Evolutionary conservation across 2,888 invertebrate species (phyloP).

Genomic region (Pyrrhosoma nymphula): DNA sequence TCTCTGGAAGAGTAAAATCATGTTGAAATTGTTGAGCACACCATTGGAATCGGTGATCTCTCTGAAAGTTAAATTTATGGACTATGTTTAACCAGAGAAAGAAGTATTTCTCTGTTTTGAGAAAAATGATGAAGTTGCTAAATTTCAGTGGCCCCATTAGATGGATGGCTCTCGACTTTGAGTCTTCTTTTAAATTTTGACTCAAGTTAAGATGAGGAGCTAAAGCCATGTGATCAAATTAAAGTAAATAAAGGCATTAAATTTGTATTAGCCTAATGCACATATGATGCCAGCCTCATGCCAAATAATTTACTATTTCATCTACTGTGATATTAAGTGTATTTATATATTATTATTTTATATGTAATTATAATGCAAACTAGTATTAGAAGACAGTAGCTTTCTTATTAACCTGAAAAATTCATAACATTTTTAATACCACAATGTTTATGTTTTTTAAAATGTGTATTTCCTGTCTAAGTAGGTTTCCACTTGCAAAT

Average conservation of each 20-base stretch:
- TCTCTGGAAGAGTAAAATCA: neutral
- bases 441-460: neutral
- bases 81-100: neutral
- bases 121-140: no score
- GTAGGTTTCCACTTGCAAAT: neutral
- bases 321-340: constrained; percentile 55
- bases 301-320: constrained; percentile 46
- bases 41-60: neutral
- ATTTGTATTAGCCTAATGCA: neutral
- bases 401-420: neutral
- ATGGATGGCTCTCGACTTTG: no score
- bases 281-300: constrained; percentile 9
- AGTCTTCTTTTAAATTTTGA: neutral
- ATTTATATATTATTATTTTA: neutral
- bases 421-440: neutral
- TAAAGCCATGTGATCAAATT: neutral
- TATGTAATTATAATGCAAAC: neutral
- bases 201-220: no score
- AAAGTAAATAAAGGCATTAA: neutral
- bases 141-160: no score
- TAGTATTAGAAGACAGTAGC: neutral
- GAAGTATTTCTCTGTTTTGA: neutral
- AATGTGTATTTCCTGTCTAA: neutral
- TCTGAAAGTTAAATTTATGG: neutral
- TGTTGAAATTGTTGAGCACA: neutral